phyloP scores from a whole-genome alignment of 2,888 invertebrate genomes.

The Galerucella pusilla region DNA sequence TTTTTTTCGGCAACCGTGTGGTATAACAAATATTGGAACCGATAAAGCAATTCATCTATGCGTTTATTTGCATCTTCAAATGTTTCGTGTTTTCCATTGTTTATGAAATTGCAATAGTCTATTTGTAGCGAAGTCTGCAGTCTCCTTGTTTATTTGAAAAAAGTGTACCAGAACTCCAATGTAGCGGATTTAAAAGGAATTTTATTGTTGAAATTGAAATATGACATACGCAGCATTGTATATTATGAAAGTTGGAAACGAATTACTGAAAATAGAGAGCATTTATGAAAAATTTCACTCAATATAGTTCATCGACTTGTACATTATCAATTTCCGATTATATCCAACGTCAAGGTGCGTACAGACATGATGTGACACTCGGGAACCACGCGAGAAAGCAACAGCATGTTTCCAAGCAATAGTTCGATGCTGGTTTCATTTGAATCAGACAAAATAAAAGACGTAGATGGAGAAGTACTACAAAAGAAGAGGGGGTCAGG shows the following conservation, averaged over 20 bases:
- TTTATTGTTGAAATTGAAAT: neutral
- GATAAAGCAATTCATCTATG: no score
- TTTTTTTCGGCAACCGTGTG: no score
- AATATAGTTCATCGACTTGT: neutral
- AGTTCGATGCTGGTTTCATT: no score
- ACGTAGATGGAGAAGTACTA: no score
- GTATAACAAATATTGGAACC: no score
- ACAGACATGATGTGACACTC: no score
- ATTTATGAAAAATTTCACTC: neutral
- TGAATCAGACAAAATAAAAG: no score
- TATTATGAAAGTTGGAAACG: neutral
- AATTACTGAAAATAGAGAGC: neutral
- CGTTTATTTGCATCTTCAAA: neutral
- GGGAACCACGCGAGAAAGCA: no score
- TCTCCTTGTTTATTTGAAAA: neutral
- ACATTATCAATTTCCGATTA: no score
- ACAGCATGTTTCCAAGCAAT: no score
- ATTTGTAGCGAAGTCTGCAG: neutral
- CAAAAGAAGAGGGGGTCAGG: no score
- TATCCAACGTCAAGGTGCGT: no score
- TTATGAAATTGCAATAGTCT: neutral
- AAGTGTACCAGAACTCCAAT: neutral
- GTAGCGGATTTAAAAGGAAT: neutral
- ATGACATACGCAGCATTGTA: neutral
- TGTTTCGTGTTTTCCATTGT: neutral